phyloP scores from a whole-genome alignment of 2,797 vertebrate species.

The Tympanoctomys barrerae region DNA sequence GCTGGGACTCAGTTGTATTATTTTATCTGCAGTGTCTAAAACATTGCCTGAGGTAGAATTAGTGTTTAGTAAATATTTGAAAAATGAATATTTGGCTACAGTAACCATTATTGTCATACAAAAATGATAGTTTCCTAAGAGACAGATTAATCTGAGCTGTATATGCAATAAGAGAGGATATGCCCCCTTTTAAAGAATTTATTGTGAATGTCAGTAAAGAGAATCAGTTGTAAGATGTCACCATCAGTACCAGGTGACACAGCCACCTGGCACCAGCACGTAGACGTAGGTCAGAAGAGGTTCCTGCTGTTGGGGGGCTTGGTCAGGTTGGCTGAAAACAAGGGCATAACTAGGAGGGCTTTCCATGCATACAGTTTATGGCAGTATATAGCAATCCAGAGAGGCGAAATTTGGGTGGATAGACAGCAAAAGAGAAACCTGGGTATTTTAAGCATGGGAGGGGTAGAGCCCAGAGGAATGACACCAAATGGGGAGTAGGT shows the following conservation, averaged over 20 bases:
- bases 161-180: background rate
- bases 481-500: background rate
- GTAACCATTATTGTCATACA: background rate
- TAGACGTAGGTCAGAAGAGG: background rate
- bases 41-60: background rate
- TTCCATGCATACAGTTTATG: background rate
- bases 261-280: background rate
- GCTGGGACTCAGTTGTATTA: background rate
- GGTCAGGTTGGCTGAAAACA: background rate
- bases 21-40: background rate
- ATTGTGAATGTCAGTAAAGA: constrained; percentile 27
- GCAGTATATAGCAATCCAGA: too few relatives aligned
- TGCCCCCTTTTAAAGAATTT: constrained; percentile 18
- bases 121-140: background rate
- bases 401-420: background rate
- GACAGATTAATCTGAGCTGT: background rate
- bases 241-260: background rate
- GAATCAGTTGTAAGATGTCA: background rate
- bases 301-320: background rate
- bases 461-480: background rate
- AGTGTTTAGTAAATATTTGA: constrained; percentile 15
- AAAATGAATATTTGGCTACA: background rate
- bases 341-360: background rate
- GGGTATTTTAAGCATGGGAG: background rate
- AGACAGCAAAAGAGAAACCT: background rate